Evolutionary conservation across 2,113 vertebrate genomes (phyloP).

Genomic region (Dendropsophus ebraccatus): DNA sequence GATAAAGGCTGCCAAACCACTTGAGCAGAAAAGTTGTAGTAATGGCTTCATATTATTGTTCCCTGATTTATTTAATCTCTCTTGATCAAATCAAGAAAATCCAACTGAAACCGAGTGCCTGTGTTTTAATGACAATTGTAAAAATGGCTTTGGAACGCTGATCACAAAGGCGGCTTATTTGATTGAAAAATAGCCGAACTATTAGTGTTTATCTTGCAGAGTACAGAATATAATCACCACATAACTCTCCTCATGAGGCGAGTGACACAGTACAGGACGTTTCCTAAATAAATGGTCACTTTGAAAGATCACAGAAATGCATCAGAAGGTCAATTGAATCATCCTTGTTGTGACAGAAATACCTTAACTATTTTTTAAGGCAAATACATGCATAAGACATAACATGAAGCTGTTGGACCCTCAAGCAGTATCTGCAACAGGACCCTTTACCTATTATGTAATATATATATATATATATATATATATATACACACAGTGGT

Average conservation of each 20-base stretch:
- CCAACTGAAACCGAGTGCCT: constrained; percentile 58
- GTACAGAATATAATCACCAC: constrained; percentile 57
- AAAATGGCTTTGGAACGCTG: constrained; percentile 61
- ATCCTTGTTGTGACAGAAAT: background rate
- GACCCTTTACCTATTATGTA: no score
- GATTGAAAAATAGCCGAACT: constrained; percentile 55
- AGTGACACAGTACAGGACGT: constrained; percentile 6
- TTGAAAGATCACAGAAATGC: constrained; percentile 55
- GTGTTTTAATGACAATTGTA: constrained; percentile 61
- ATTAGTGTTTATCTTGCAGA: constrained; percentile 59
- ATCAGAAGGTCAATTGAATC: background rate
- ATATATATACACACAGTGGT: no score
- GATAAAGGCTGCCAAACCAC: constrained; percentile 72
- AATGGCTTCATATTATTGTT: constrained; percentile 70
- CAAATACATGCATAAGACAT: no score
- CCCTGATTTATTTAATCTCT: constrained; percentile 74
- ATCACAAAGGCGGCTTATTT: constrained; percentile 65
- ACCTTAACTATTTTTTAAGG: background rate
- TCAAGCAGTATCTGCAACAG: no score
- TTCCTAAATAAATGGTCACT: constrained; percentile 49
- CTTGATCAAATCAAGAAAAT: constrained; percentile 70
- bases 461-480: no score
- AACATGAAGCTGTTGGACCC: no score
- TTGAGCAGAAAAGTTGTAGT: constrained; percentile 74
- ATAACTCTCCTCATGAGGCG: constrained; percentile 51